Evolutionary conservation across 1,140 invertebrate genomes (phyloP).

Genomic region (Drosophila rhopaloa): DNA sequence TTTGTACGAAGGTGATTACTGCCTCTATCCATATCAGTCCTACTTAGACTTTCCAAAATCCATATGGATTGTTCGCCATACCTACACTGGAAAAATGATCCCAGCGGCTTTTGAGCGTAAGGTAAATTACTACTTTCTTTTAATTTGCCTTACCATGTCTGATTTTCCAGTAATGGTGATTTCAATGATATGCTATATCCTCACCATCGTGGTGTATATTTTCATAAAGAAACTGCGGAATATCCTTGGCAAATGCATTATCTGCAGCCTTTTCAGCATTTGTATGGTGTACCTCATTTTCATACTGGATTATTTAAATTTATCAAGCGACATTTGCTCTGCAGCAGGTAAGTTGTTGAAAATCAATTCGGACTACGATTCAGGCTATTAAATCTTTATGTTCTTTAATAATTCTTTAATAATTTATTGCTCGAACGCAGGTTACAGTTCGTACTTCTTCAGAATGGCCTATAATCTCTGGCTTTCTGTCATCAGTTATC

Average conservation of each 20-base stretch:
- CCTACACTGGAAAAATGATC: background rate
- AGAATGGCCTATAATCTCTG: background rate
- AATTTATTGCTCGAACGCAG: background rate
- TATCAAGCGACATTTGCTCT: background rate
- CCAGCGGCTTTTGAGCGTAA: background rate
- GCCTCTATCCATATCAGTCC: background rate
- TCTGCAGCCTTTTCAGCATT: background rate
- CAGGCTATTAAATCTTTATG: no score
- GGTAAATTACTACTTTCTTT: background rate
- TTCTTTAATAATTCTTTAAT: no score
- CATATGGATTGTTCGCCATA: background rate
- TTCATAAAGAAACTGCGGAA: background rate
- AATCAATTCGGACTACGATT: background rate
- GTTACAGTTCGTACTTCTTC: background rate
- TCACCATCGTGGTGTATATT: background rate
- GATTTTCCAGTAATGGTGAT: background rate
- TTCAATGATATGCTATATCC: background rate
- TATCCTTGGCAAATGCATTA: background rate
- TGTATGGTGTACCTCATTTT: background rate
- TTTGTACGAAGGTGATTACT: background rate
- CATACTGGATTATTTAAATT: background rate
- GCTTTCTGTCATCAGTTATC: background rate
- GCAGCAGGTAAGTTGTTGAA: background rate
- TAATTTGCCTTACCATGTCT: background rate
- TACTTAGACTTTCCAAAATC: background rate